Evolutionary conservation across 2,888 invertebrate genomes (phyloP), one percentile per base, ranked within the genome.

Genomic region (Fragum whitleyi): DNA sequence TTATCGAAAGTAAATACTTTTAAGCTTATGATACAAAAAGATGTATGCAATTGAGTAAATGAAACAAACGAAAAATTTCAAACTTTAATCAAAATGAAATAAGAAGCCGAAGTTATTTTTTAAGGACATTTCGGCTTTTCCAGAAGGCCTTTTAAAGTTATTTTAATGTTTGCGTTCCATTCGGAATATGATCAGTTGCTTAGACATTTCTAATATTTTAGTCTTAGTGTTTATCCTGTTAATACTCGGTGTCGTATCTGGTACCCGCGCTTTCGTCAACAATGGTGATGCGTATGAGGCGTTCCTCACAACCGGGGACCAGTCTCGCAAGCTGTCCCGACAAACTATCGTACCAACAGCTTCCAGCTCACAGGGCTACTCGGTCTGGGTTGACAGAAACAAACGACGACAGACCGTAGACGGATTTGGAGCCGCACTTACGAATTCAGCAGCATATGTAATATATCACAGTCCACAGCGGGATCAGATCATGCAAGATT

Each of bases 391-490:
- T 0, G 83, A 88, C 65, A 72, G 79, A 14, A 85, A 57, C 14
- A 82, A 79, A 53, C 73, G 80, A 11, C 79, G 81, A 28, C 87
- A 86, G 57, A 77, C 78, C 0, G 83, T 87, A 14, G 82, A 83
- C 16, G 87, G 87, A 3, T 88, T 88, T 65, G 88, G 88, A 1
- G 88, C 87, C 0, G 85, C 87, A 9, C 16, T 88, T 9, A 81
- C 88, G 6, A 87, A 85, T 28, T 85, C 88, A 0, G 85, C 88
- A 0, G 88, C 88, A 16, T 88, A 82, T 51, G 86, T 84, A 39
- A 81, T 88, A 6, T 87, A 73, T 59, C 73, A 88, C 39, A 88
- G 88, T 53, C 82, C 83, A 11, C 73, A 77, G 28, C 74, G 87
- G 47, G 77, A 85, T 39, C 71, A 82, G 42, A 88, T 87, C 23